Evolutionary conservation across 2,797 vertebrate genomes (phyloP).

Genomic region (Smutsia gigantea): DNA sequence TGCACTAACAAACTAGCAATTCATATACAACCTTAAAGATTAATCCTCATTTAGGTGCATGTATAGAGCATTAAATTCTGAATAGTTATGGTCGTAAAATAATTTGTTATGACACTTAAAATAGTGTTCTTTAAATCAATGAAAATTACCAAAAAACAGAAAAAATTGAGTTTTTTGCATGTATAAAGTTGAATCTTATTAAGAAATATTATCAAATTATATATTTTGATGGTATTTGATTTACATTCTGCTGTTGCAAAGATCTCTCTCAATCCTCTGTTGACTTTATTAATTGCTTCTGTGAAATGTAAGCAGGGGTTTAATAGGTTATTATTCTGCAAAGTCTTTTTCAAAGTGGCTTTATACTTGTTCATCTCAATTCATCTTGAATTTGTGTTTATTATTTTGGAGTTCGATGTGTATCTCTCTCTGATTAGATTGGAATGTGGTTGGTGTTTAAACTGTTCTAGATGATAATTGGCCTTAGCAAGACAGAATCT

Average conservation of each 20-base stretch:
- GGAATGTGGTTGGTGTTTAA: slow-evolving; percentile 63
- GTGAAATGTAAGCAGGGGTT: slow-evolving; percentile 61
- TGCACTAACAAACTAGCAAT: neutral
- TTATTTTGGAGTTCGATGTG: slow-evolving; percentile 74
- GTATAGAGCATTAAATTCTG: neutral
- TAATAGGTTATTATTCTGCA: slow-evolving; percentile 68
- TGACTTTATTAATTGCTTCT: slow-evolving; percentile 77
- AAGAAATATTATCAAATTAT: slow-evolving; percentile 39
- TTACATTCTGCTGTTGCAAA: slow-evolving; percentile 54
- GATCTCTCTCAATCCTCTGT: slow-evolving; percentile 52
- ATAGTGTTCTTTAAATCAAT: neutral
- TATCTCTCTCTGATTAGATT: slow-evolving; percentile 67
- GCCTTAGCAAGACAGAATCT: slow-evolving; percentile 42
- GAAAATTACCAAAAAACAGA: neutral
- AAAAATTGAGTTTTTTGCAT: neutral
- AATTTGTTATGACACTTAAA: neutral
- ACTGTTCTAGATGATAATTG: slow-evolving; percentile 68
- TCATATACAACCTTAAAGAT: neutral
- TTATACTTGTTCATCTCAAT: slow-evolving; percentile 63
- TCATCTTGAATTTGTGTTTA: slow-evolving; percentile 69
- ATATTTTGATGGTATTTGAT: slow-evolving; percentile 38
- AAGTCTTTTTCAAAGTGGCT: slow-evolving; percentile 72
- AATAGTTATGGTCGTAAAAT: neutral
- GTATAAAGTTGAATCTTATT: neutral
- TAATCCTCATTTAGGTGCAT: neutral